phyloP scores from a whole-genome alignment of 2,888 invertebrate species.

The Uloborus plumipes region DNA sequence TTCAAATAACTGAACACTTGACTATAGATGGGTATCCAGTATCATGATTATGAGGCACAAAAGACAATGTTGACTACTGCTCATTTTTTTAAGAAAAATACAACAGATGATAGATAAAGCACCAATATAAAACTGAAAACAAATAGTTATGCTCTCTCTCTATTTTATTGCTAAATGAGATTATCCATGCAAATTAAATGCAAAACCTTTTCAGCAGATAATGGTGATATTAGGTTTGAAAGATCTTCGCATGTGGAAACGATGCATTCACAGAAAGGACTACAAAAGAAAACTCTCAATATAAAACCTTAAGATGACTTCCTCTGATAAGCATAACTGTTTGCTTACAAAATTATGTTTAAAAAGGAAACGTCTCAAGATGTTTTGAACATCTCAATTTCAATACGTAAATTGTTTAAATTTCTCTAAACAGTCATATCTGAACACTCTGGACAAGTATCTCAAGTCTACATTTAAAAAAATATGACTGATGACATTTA shows the following conservation, averaged over 20 bases:
- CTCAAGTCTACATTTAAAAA: conserved; percentile 53
- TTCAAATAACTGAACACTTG: conserved; percentile 34
- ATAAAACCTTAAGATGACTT: too few species aligned
- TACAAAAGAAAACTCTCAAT: conserved; percentile 1
- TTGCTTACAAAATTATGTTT: not conserved
- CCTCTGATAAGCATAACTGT: too few species aligned
- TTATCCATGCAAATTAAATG: too few species aligned
- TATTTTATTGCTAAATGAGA: too few species aligned
- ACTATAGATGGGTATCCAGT: conserved; percentile 10
- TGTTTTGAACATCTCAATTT: conserved; percentile 29
- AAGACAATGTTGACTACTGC: conserved; percentile 30
- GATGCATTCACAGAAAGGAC: not conserved
- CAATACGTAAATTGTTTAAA: conserved; percentile 11
- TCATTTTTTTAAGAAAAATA: conserved; percentile 20
- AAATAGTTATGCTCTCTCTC: too few species aligned
- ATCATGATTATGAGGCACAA: conserved; percentile 32
- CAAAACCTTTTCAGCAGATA: too few species aligned
- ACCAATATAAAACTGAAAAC: conserved; percentile 41
- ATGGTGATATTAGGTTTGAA: not conserved
- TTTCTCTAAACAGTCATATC: conserved; percentile 35
- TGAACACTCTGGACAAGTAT: conserved; percentile 62
- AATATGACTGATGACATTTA: conserved; percentile 46
- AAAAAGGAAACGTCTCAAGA: conserved; percentile 8
- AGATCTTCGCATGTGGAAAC: not conserved
- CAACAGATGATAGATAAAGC: conserved; percentile 14